Evolutionary conservation across 2,797 vertebrate species (phyloP).

Genomic region (Microchirus variegatus): DNA sequence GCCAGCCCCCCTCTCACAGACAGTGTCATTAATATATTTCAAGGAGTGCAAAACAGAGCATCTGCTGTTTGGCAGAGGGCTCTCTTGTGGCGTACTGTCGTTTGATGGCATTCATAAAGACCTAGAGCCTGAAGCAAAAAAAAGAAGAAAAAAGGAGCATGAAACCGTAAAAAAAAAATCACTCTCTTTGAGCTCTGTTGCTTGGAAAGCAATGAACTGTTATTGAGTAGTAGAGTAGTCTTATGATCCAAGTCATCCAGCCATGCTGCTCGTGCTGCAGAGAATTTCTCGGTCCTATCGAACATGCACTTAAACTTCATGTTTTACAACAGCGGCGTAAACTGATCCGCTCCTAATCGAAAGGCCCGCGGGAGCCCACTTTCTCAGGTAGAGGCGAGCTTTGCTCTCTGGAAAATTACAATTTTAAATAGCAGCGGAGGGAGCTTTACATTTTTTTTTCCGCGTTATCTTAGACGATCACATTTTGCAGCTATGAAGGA

Average conservation of each 20-base stretch:
- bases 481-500: slow-evolving; percentile 43
- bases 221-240: slow-evolving; percentile 37
- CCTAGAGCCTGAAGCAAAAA: slow-evolving; percentile 24
- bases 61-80: slow-evolving; percentile 37
- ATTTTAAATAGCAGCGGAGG: slow-evolving; percentile 54
- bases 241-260: slow-evolving; percentile 44
- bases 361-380: slow-evolving; percentile 23
- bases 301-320: slow-evolving; percentile 43
- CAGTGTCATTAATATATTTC: slow-evolving; percentile 69
- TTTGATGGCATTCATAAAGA: slow-evolving; percentile 62
- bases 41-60: slow-evolving; percentile 50
- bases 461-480: slow-evolving; percentile 45
- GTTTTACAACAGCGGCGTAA: slow-evolving; percentile 47
- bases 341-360: slow-evolving; percentile 32
- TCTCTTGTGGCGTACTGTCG: slow-evolving; percentile 41
- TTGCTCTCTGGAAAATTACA: slow-evolving; percentile 50
- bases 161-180: slow-evolving; percentile 45
- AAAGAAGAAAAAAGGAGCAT: slow-evolving; percentile 19
- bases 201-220: slow-evolving; percentile 39
- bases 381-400: slow-evolving; percentile 40
- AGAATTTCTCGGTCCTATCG: slow-evolving; percentile 35
- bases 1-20: slow-evolving; percentile 40
- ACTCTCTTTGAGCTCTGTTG: slow-evolving; percentile 22
- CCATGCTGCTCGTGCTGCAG: slow-evolving; percentile 37
- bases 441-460: slow-evolving; percentile 35